These are phyloP conservation scores for Leptopterna dolabrata DNA, from an alignment of 2,888 invertebrate species.

Conservation along the genomic window DNA sequence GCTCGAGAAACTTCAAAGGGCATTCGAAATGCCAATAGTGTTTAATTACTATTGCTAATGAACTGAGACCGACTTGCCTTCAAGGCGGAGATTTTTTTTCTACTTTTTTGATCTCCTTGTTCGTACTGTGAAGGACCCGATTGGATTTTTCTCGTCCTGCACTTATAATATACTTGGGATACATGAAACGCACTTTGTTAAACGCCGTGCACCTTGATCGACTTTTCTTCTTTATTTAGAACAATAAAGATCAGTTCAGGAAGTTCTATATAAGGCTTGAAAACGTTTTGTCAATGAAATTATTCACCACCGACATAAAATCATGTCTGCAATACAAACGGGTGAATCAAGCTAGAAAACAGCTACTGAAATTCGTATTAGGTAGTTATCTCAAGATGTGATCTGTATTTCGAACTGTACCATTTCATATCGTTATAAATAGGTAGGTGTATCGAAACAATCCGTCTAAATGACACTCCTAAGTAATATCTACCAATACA, in stretches of 20 bases:
- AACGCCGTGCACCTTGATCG: background rate
- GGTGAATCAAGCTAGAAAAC: too few species aligned
- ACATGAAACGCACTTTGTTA: background rate
- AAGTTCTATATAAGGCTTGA: too few species aligned
- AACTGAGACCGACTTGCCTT: background rate
- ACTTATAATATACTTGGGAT: background rate
- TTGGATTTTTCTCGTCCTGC: background rate
- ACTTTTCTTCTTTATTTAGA: background rate
- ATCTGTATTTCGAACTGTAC: too few species aligned
- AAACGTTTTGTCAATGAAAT: too few species aligned
- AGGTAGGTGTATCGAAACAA: too few species aligned
- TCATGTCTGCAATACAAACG: too few species aligned
- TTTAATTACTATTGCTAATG: slow-evolving; percentile 11
- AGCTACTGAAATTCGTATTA: too few species aligned
- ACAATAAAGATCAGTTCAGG: background rate
- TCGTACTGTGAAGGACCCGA: background rate
- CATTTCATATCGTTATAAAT: too few species aligned
- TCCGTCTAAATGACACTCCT: too few species aligned
- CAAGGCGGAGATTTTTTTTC: background rate
- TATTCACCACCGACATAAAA: too few species aligned
- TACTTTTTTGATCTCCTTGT: slow-evolving; percentile 3
- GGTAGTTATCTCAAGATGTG: too few species aligned
- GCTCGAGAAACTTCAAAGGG: background rate
- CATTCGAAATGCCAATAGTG: slow-evolving; percentile 11
- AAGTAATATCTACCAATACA: too few species aligned